These are phyloP conservation scores for Malurus alboscapulatus DNA, from an alignment of 2,113 vertebrate genomes.

Conservation along the genomic window DNA sequence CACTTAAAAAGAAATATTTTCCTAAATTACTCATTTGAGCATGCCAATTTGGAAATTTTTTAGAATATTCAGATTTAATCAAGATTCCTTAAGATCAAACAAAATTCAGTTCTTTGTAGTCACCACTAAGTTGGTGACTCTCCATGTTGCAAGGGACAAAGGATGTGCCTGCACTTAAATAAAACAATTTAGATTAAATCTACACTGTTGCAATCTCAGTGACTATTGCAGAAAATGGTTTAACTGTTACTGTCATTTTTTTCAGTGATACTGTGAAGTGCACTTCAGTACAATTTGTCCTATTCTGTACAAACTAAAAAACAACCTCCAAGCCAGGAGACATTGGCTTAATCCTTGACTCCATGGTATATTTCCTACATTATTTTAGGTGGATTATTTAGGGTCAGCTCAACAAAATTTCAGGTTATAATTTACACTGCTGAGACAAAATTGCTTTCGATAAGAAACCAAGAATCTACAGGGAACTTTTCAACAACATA, in stretches of 20 bases:
- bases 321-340: not conserved
- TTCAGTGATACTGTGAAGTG: not conserved
- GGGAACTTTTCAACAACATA: not conserved
- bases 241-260: not conserved
- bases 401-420: not conserved
- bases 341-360: not conserved
- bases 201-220: not conserved
- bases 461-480: not conserved
- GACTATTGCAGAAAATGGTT: not conserved
- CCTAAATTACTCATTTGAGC: not conserved
- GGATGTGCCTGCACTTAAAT: not conserved
- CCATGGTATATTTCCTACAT: not conserved
- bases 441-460: not conserved
- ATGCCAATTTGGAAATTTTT: not conserved
- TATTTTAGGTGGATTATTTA: not conserved
- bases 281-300: not conserved
- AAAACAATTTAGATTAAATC: not conserved
- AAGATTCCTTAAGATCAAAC: not conserved
- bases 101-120: not conserved
- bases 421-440: not conserved
- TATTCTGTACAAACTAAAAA: not conserved
- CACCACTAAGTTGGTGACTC: not conserved
- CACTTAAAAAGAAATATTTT: not conserved
- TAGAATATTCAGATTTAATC: not conserved
- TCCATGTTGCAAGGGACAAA: not conserved